Evolutionary conservation across 2,113 vertebrate genomes (phyloP), one percentile per base, ranked within the genome.

Genomic region (Pithys albifrons): DNA sequence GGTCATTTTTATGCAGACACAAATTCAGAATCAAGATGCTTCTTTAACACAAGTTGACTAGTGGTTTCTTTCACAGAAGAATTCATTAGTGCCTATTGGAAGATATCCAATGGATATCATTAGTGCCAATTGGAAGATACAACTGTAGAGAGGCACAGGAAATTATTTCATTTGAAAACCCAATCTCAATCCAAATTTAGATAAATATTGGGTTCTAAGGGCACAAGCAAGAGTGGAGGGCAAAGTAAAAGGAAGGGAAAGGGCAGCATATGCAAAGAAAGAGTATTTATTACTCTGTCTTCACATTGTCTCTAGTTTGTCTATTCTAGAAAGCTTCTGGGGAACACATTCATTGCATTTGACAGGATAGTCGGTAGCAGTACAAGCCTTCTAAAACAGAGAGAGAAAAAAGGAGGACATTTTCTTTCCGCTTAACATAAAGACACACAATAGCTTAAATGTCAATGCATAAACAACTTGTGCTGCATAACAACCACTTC

Each of bases 21-120:
- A 37, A 49, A 77, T 84, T 74, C 28, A 66, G 71, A 95, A 93
- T 12, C 72, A 66, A 86, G 28, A n/a, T 28, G 16, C 28, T 83
- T 71, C 88, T 33, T 57, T 57, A 71, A 64, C 16, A 28, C 20
- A 92, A 80, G 19, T 18, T 88, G 31, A 66, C 13, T 20, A 73
- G n/a, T 8, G 4, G 31, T 72, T 88, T 64, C 67, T 79, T 79
- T 52, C 52, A 88, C 20, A 82, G 43, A 74, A 66, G 27, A 81
- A 61, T 55, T 31, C 12, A 1, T 28, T 84, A 57, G 29, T 66
- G 58, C 22, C 46, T 86, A 52, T 2, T 52, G 59, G 57, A 87
- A 86, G n/a, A 57, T 23, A 70, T 39, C 39, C 39, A 39, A 39
- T 39, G n/a, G n/a, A n/a, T n/a, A n/a, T n/a, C n/a, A n/a, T n/a